Evolutionary conservation across 2,113 vertebrate genomes (phyloP), one percentile per base, ranked within the genome.

Genomic region (Pseudopodoces humilis): DNA sequence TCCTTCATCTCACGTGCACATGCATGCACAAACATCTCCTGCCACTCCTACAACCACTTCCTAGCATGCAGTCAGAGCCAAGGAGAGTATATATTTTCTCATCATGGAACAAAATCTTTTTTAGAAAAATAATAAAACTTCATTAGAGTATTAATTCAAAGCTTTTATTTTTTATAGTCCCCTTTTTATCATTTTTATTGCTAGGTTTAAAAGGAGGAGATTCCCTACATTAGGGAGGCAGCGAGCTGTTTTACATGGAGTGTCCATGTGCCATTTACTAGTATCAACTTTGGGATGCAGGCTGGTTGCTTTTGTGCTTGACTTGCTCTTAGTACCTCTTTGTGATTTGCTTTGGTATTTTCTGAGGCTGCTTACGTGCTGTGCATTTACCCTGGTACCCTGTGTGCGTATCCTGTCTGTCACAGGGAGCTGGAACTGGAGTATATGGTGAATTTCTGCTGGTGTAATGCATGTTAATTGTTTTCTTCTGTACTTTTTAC

Each of bases 121-220:
- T 83, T 79, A 83, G 94, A 97, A 96, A 96, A 96, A 96, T 92
- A 93, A 96, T 97, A 95, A 97, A 97, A 95, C 59, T 89, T 97
- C 79, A 97, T 96, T 98, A 97, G 90, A 95, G 90, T 96, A 96
- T 97, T 97, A 95, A 97, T 97, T 88, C 67, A 86, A 56, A 70
- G 63, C 52, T 94, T 97, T 97, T 94, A 93, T 93, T 95, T 97
- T 95, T 96, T 96, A 96, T 87, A 74, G 60, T 77, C 52, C 33
- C 22, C 39, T 95, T 86, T 96, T 96, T 96, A 97, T 97, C 86
- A 92, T 96, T 97, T 97, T 98, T 96, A 96, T 96, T n/a, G 25
- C 94, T 78, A 30, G 33, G 74, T 94, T 97, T 96, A 96, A 96
- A 94, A 94, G 92, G 84, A 97, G 90, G 83, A 92, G 86, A 96